These are phyloP conservation scores for Norana najaformis DNA, from an alignment of 2,888 invertebrate genomes.

Conservation along the genomic window DNA sequence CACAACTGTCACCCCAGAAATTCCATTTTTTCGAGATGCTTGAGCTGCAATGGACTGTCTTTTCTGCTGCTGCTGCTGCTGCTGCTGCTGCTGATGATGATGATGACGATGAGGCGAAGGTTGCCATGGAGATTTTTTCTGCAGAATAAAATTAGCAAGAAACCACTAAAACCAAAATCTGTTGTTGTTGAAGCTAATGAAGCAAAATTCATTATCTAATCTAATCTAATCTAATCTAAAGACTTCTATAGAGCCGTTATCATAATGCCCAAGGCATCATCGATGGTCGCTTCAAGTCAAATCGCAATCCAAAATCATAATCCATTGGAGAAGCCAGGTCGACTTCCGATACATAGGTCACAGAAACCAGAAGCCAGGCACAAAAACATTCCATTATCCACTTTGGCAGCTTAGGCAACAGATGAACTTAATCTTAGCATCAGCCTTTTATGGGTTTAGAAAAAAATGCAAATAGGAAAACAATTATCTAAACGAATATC, in stretches of 20 bases:
- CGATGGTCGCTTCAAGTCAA: too few species aligned
- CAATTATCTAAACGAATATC: too few species aligned
- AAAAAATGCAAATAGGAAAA: neutral
- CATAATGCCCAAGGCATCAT: too few species aligned
- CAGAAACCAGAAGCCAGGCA: too few species aligned
- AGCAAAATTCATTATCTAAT: neutral
- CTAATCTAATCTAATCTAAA: too few species aligned
- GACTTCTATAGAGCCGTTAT: too few species aligned
- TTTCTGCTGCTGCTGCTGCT: neutral
- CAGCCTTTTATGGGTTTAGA: too few species aligned
- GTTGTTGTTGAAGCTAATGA: neutral
- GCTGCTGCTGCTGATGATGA: neutral
- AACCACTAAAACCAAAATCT: neutral
- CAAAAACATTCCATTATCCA: neutral
- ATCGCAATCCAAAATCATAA: too few species aligned
- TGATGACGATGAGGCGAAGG: neutral
- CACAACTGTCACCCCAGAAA: neutral
- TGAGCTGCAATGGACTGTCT: neutral
- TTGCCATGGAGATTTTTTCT: conserved; percentile 1
- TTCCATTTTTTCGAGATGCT: neutral
- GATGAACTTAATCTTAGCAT: neutral
- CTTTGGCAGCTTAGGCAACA: neutral
- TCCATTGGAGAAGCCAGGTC: too few species aligned
- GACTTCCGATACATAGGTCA: too few species aligned
- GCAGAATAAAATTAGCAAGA: neutral